These are phyloP conservation scores for Eubucco bourcierii DNA, from an alignment of 2,113 vertebrate genomes.

Conservation along the genomic window DNA sequence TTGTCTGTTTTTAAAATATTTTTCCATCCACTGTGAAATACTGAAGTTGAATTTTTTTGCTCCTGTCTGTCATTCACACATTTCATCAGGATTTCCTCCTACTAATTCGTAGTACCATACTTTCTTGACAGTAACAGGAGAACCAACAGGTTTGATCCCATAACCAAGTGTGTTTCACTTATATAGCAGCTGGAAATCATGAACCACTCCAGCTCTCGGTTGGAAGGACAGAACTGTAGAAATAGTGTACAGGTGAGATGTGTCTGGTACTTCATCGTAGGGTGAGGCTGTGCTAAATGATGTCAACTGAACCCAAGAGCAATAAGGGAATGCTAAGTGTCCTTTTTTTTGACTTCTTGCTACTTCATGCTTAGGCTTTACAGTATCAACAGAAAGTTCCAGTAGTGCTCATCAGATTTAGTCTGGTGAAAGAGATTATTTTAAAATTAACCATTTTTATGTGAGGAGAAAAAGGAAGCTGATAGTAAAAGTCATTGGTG, in stretches of 20 bases:
- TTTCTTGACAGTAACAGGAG: not conserved
- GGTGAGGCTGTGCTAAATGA: not conserved
- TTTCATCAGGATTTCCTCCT: not conserved
- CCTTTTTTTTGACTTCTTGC: not conserved
- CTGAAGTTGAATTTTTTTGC: not conserved
- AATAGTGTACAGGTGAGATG: not conserved
- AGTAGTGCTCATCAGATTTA: not conserved
- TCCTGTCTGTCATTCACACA: not conserved
- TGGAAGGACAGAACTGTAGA: not conserved
- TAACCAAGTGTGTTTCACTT: not conserved
- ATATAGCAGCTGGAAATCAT: not conserved
- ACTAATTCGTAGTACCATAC: not conserved
- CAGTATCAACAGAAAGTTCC: not conserved
- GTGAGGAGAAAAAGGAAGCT: not conserved
- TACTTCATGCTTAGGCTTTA: not conserved
- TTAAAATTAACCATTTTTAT: not conserved
- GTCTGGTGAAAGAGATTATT: not conserved
- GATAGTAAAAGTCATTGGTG: not conserved
- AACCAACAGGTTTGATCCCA: not conserved
- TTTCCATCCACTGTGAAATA: not conserved
- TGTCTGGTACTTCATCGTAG: not conserved
- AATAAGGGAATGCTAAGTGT: not conserved
- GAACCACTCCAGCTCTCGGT: not conserved
- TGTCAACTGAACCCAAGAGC: fast-evolving
- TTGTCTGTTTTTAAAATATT: not conserved